These are phyloP conservation scores for Ericerus pela DNA, from an alignment of 1,140 invertebrate species.

Conservation along the genomic window DNA sequence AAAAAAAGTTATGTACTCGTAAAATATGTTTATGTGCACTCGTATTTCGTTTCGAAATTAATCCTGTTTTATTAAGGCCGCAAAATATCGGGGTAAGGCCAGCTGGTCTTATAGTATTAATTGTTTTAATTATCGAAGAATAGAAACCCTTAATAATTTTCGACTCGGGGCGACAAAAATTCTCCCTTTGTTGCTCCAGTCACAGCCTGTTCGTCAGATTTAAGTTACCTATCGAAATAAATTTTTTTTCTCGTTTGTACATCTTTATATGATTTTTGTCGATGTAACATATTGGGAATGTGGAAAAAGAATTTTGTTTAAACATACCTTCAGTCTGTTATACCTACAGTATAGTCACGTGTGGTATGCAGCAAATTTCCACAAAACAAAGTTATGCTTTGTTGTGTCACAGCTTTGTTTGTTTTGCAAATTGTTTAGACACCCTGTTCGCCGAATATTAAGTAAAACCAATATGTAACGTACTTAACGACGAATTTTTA, in stretches of 20 bases:
- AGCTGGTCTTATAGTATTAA: constrained; percentile 12
- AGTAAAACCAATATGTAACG: not conserved
- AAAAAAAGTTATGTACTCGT: not conserved
- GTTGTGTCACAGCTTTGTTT: not conserved
- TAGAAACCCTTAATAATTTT: constrained; percentile 9
- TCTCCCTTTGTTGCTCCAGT: constrained; percentile 1
- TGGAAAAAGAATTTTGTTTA: no score
- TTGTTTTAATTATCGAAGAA: constrained; percentile 12
- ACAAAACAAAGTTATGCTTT: not conserved
- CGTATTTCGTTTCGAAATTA: constrained; percentile 1
- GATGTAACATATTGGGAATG: no score
- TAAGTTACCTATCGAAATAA: not conserved
- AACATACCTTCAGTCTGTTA: no score
- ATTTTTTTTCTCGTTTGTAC: no score
- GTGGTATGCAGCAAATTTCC: no score
- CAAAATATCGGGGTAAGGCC: constrained; percentile 9
- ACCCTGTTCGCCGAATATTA: not conserved
- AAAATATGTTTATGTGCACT: constrained; percentile 9
- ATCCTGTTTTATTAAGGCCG: constrained; percentile 11
- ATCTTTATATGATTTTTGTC: no score
- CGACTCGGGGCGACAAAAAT: not conserved
- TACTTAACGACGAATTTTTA: constrained; percentile 10
- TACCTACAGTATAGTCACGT: no score
- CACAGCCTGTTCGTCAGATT: constrained; percentile 5
- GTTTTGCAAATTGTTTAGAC: not conserved